Base-by-base conservation (phyloP, 1,140 invertebrate genomes). In the Apolygus lucorum region DNA sequence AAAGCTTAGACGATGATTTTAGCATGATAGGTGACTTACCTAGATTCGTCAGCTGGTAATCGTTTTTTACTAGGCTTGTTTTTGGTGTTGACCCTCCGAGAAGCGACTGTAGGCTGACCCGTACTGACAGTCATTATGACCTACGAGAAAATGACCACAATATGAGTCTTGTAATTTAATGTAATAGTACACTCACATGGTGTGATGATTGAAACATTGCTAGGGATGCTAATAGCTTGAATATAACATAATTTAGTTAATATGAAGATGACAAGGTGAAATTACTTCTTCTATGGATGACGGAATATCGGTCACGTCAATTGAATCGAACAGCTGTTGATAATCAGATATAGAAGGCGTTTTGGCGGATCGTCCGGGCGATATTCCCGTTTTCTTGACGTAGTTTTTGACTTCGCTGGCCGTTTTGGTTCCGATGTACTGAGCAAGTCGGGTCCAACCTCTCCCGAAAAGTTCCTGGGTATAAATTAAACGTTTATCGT, bases 341-440 rank as follows among this genome's bases (percentile, higher is more conserved):
- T 42, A 42, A 42, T 42, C 34, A 17, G 34, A 42, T 42, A 42
- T 42, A 4, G 34, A 8, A 4, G 34, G 34, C 4, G 4, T 42
- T 4, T 42, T 4, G 4, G 34, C 34, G 4, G 34, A 63, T 26
- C 4, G 26, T 28, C 49, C 52, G 62, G 34, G 4, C n/a, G n/a
- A n/a, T n/a, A n/a, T 26, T 4, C 70, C 70, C 0, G 42, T 28
- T 26, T 17, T 79, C 77, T 79, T 81, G 22, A 78, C 76, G 75
- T 81, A 84, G 74, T 81, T 81, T 73, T 82, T 84, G 21, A 88
- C 84, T 80, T 89, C 86, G 67, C 81, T 76, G 72, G 80, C 78
- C 49, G 81, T 84, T 76, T 86, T 85, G 2, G 84, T 83, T 75
- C 85, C 86, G 69, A 89, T 81, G 72, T 84, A 82, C 76, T 85